Percentiles rank a stretch among this genome's conserved stretches.
These are phyloP conservation scores for Bombycilla garrulus DNA, from an alignment of 2,113 vertebrate genomes.

Conservation along the genomic window DNA sequence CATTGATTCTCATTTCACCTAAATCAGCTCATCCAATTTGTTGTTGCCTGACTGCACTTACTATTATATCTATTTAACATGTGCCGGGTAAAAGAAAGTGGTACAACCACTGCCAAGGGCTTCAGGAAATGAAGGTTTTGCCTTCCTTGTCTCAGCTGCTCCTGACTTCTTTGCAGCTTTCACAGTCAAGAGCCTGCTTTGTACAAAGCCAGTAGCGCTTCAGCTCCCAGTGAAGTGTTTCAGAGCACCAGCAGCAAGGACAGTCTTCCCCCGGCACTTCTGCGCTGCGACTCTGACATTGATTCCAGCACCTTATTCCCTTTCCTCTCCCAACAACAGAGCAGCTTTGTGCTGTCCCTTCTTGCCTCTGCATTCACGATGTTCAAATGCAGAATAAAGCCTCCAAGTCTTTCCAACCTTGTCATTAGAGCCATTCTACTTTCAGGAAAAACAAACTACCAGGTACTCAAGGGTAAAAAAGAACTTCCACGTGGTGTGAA, in stretches of 20 bases:
- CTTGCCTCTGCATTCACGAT: background rate
- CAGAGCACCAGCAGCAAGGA: background rate
- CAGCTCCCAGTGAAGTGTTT: background rate
- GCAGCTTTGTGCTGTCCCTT: background rate
- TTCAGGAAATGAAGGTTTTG: background rate
- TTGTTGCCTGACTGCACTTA: rapidly evolving
- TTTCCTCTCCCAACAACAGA: background rate
- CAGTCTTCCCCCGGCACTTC: background rate
- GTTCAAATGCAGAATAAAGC: background rate
- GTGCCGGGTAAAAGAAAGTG: background rate
- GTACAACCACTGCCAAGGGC: background rate
- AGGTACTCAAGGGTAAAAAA: background rate
- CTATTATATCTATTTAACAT: background rate
- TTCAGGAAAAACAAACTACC: background rate
- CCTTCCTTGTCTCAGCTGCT: background rate
- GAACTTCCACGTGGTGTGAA: background rate
- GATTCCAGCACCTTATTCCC: background rate
- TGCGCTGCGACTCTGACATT: rapidly evolving
- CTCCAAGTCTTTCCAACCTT: background rate
- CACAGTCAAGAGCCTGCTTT: background rate
- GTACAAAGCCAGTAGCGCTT: background rate
- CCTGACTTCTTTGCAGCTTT: background rate
- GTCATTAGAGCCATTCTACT: background rate
- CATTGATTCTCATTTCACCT: background rate
- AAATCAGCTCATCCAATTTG: background rate